A percentile compares a stretch with the other conserved stretches of the same genome.
These are phyloP conservation scores for Cyanocitta stelleri DNA, from an alignment of 2,113 vertebrate species.

Conservation along the genomic window DNA sequence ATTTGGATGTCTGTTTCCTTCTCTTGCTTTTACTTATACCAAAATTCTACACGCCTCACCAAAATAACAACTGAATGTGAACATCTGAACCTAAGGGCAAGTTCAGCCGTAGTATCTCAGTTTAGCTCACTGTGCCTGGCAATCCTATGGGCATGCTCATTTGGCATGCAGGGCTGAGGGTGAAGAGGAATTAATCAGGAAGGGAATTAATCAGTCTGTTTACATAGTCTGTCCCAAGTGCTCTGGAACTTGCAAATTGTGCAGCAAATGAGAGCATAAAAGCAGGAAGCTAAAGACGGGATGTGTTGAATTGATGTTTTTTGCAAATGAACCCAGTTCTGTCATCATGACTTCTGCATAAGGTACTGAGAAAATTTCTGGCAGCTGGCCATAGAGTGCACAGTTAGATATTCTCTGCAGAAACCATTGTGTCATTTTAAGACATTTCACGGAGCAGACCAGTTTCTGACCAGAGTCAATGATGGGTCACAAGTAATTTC, in stretches of 20 bases:
- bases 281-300: background rate
- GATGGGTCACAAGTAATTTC: background rate
- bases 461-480: accelerated
- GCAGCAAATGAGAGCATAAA: background rate
- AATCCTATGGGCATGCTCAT: background rate
- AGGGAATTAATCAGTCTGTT: background rate
- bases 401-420: background rate
- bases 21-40: background rate
- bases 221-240: background rate
- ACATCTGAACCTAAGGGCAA: background rate
- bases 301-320: background rate
- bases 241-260: background rate
- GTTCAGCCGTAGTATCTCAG: background rate
- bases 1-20: background rate
- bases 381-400: background rate
- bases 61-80: background rate
- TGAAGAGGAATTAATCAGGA: background rate
- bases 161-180: background rate
- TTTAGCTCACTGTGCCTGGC: background rate
- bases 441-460: accelerated
- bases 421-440: background rate
- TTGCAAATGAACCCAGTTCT: background rate
- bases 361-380: background rate
- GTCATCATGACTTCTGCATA: background rate
- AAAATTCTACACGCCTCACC: background rate